phyloP scores from a whole-genome alignment of 2,113 vertebrate species.

The Syngnathus scovelli region DNA sequence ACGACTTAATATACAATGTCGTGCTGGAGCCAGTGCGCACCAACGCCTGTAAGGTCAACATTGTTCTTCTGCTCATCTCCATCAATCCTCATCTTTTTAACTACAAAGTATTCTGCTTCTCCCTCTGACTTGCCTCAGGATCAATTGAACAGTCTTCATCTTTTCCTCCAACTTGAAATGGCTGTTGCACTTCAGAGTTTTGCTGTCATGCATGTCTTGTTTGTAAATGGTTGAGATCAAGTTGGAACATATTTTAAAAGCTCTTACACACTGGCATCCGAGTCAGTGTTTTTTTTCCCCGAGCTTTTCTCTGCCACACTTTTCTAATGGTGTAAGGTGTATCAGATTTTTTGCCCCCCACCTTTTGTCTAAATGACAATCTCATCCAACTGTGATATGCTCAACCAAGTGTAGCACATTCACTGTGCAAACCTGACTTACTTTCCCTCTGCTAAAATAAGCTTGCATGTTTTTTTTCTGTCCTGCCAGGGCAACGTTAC shows the following conservation, averaged over 20 bases:
- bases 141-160: constrained; percentile 2
- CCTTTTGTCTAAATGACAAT: background rate
- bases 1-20: constrained; percentile 13
- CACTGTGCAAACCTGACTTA: background rate
- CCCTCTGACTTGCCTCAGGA: background rate
- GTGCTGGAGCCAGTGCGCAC: background rate
- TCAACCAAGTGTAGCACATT: background rate
- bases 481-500: background rate
- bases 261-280: background rate
- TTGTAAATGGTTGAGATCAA: background rate
- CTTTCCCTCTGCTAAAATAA: background rate
- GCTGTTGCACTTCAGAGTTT: constrained; percentile 31
- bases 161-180: constrained; percentile 19
- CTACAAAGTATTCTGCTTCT: constrained; percentile 13
- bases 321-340: background rate
- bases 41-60: constrained; percentile 10
- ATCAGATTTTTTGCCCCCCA: background rate
- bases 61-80: constrained; percentile 5
- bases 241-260: background rate
- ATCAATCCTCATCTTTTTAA: constrained; percentile 8
- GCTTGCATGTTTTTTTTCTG: background rate
- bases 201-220: constrained; percentile 8
- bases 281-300: background rate
- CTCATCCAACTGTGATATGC: background rate
- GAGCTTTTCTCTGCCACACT: no score